Evolutionary conservation across 2,888 invertebrate genomes (phyloP).

Genomic region (Ormyrus nitidulus): DNA sequence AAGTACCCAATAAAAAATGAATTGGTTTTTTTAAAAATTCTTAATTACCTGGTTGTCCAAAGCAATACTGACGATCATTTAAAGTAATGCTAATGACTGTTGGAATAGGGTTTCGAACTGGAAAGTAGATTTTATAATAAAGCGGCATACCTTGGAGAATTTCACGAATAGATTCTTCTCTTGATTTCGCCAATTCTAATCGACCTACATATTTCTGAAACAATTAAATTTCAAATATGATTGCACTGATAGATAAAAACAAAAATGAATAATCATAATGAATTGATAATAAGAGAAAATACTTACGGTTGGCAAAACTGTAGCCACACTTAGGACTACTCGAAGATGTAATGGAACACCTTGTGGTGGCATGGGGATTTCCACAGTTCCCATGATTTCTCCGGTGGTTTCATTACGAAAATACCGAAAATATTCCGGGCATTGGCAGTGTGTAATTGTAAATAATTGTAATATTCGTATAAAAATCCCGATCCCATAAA

Average conservation of each 20-base stretch:
- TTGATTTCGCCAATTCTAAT: conserved; percentile 66
- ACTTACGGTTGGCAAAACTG: conserved; percentile 65
- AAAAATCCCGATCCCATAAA: conserved; percentile 19
- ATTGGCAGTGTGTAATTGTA: conserved; percentile 59
- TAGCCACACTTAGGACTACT: conserved; percentile 63
- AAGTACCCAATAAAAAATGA: too few relatives aligned
- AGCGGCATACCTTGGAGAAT: conserved; percentile 65
- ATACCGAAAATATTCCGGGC: conserved; percentile 67
- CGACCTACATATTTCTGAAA: conserved; percentile 68
- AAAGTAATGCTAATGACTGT: conserved; percentile 65
- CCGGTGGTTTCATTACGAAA: conserved; percentile 57
- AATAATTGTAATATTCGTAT: conserved; percentile 28
- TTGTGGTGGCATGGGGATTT: conserved; percentile 64
- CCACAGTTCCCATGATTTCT: conserved; percentile 64
- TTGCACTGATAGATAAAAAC: too few relatives aligned
- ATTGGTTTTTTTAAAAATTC: too few relatives aligned
- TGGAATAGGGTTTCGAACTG: conserved; percentile 67
- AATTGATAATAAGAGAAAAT: background rate
- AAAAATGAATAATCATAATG: background rate
- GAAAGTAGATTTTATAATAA: conserved; percentile 68
- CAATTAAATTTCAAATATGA: background rate
- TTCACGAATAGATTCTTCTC: conserved; percentile 62
- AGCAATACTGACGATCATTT: conserved; percentile 64
- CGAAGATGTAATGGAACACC: conserved; percentile 61
- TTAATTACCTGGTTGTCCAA: conserved; percentile 63